Base-by-base conservation (phyloP, 2,888 invertebrate genomes). In the Trimorus sp. region DNA sequence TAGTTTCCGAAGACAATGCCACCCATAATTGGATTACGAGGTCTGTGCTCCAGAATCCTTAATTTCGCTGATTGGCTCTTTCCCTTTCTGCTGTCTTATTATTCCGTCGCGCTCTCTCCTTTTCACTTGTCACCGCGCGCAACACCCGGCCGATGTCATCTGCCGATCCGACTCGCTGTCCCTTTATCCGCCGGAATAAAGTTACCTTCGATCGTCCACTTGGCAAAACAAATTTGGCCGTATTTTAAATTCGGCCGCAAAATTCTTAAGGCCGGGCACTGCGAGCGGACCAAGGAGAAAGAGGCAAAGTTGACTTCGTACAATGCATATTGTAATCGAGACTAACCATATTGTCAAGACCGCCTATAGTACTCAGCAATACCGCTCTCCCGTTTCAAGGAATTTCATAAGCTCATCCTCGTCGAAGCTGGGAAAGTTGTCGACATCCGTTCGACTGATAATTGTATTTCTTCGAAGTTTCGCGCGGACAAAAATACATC, bases 21-120 rank as follows among this genome's bases (percentile, higher is more conserved):
- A 83, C 85, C 87, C 74, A 87, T 89, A 89, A 89, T 89, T 88
- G 88, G 88, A 88, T 89, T 87, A 88, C 86, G 87, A 88, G 75
- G 74, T 87, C 75, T 70, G 56, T 84, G 86, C 86, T 87, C 84
- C 84, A 84, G 88, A 88, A 89, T 89, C 86, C 87, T 88, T 89
- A 89, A 89, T 89, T 89, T 87, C 86, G 84, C 81, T 84, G 70
- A 79, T 73, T 74, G 79, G 48, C 65, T 70, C 40, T 49, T 40
- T 79, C 82, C 73, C 76, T 80, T 76, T 79, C 79, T 79, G 60
- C 69, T 53, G 65, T 69, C 65, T 65, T 60, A 54, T 71, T 76
- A 60, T 71, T 37, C 66, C 37, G 65, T 74, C 60, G 68, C 71
- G 69, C 80, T 70, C 76, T 83, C 77, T 77, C 68, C 82, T 78